phyloP scores from a whole-genome alignment of 2,113 vertebrate species.

The Rallus limicola region DNA sequence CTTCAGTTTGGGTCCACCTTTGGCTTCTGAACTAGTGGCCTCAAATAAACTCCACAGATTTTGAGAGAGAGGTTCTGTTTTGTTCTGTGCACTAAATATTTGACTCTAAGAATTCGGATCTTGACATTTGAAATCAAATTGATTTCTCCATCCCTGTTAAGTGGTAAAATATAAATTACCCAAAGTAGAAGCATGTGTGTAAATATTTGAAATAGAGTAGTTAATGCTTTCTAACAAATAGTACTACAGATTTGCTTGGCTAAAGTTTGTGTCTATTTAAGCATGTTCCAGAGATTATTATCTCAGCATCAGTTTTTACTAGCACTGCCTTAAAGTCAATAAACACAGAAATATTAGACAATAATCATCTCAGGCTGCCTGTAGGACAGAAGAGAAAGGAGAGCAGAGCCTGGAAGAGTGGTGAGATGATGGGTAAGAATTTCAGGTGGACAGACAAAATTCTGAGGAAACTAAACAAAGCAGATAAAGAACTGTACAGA shows the following conservation, averaged over 20 bases:
- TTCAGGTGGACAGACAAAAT: background rate
- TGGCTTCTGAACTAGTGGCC: background rate
- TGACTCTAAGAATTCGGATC: background rate
- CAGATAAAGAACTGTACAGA: background rate
- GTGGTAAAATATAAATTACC: background rate
- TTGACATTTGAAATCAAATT: background rate
- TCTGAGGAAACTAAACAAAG: background rate
- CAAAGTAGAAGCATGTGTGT: background rate
- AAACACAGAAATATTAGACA: background rate
- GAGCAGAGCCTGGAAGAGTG: background rate
- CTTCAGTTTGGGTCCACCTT: background rate
- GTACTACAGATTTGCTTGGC: background rate
- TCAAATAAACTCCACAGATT: background rate
- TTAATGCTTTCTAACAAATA: background rate
- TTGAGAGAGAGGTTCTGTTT: background rate
- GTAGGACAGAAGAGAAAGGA: background rate
- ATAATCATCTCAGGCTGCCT: background rate
- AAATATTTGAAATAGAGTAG: constrained; percentile 12
- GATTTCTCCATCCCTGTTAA: background rate
- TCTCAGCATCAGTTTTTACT: background rate
- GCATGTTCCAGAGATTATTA: background rate
- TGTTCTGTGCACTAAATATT: constrained; percentile 4
- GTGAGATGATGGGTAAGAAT: background rate
- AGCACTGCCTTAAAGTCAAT: background rate
- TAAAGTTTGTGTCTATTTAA: background rate